phyloP scores from a whole-genome alignment of 2,797 vertebrate species.

The Phoxinus dragarum region DNA sequence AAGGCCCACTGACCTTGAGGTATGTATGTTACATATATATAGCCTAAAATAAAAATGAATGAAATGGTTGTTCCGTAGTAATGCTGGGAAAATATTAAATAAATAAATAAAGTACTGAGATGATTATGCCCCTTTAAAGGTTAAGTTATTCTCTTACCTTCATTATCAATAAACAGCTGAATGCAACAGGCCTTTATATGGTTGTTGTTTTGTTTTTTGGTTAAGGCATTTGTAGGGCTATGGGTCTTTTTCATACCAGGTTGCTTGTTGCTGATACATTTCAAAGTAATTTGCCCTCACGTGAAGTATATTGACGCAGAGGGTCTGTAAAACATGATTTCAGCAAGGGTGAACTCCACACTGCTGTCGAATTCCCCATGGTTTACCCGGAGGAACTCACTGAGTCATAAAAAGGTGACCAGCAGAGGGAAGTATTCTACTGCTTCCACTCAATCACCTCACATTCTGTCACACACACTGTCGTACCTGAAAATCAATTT shows the following conservation, averaged over 20 bases:
- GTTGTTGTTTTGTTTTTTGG: not conserved
- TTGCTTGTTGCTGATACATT: not conserved
- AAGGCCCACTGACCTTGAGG: not conserved
- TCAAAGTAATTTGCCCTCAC: not conserved
- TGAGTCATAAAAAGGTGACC: slow-evolving; percentile 64
- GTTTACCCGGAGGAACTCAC: not conserved
- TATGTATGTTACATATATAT: not conserved
- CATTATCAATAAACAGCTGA: not conserved
- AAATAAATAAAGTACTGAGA: not conserved
- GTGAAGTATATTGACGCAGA: not conserved
- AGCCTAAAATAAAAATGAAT: not conserved
- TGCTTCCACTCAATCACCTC: slow-evolving; percentile 54
- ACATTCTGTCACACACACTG: not conserved
- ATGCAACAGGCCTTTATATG: not conserved
- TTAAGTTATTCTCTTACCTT: not conserved
- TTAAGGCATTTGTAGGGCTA: not conserved
- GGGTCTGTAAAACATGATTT: too few species aligned
- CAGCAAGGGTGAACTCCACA: not conserved
- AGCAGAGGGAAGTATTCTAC: slow-evolving; percentile 83
- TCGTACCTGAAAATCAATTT: not conserved
- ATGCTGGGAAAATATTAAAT: not conserved
- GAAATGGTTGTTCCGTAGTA: not conserved
- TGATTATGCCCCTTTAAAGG: not conserved
- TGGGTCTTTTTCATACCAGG: not conserved
- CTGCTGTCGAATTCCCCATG: not conserved